Evolutionary conservation across 2,888 invertebrate genomes (phyloP).

Genomic region (Allolobophora icterica): DNA sequence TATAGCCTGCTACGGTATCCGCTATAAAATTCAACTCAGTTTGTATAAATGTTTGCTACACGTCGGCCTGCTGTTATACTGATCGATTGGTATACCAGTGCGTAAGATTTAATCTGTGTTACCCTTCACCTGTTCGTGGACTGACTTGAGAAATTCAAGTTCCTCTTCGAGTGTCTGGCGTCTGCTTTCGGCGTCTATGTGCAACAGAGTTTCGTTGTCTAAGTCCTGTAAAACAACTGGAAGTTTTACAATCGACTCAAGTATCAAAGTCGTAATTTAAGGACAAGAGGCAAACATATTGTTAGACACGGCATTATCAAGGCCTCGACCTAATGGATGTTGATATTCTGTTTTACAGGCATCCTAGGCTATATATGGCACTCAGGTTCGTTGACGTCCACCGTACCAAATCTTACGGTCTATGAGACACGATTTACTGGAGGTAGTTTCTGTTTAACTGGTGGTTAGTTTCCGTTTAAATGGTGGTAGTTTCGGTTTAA

Average conservation of each 20-base stretch:
- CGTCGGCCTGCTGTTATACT: not conserved
- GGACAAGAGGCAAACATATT: not conserved
- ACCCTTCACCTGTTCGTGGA: slow-evolving; percentile 65
- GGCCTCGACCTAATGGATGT: not conserved
- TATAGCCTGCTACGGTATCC: too few relatives aligned
- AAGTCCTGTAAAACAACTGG: slow-evolving; percentile 59
- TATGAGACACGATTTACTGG: too few relatives aligned
- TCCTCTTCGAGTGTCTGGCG: slow-evolving; percentile 68
- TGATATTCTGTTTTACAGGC: not conserved
- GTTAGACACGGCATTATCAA: not conserved
- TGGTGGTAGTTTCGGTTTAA: too few relatives aligned
- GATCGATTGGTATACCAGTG: not conserved
- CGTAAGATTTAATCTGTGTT: not conserved
- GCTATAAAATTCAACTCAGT: too few relatives aligned
- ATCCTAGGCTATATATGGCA: too few relatives aligned
- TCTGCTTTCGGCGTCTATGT: slow-evolving; percentile 68
- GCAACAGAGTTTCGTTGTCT: slow-evolving; percentile 67
- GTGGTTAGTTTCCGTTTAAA: too few relatives aligned
- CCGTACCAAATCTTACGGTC: too few relatives aligned
- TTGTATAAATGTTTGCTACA: too few relatives aligned
- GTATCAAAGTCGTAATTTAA: not conserved
- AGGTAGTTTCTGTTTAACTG: too few relatives aligned
- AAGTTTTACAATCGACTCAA: not conserved
- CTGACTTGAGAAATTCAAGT: slow-evolving; percentile 67
- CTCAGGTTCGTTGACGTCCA: too few relatives aligned